These are phyloP conservation scores for Luffia ferchaultella DNA, from an alignment of 2,888 invertebrate species.

Conservation along the genomic window DNA sequence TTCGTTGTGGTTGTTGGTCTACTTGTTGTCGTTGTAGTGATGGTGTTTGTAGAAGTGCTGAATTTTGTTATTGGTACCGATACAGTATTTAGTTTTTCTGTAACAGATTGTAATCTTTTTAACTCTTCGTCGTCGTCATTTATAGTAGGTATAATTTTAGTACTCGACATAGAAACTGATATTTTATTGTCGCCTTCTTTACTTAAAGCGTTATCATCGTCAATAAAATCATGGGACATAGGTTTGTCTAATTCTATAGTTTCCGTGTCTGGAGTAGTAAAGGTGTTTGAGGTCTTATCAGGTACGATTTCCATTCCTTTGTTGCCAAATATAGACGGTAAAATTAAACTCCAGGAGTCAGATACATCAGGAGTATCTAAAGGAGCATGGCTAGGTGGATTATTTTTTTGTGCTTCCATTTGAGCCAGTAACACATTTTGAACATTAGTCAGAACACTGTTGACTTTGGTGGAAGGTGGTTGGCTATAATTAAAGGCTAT, in stretches of 20 bases:
- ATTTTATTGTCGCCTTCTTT: conserved; percentile 37
- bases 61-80: conserved; percentile 2
- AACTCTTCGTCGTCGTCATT: conserved; percentile 11
- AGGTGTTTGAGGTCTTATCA: conserved; percentile 47
- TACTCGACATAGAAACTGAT: conserved; percentile 17
- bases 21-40: conserved; percentile 5
- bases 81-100: conserved; percentile 14
- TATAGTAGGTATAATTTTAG: conserved; percentile 18
- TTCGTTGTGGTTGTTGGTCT: not conserved
- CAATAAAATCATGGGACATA: conserved; percentile 16
- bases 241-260: conserved; percentile 35
- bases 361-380: conserved; percentile 78
- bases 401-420: conserved; percentile 70
- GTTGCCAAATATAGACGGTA: conserved; percentile 82
- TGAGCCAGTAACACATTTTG: conserved; percentile 85
- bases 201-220: conserved; percentile 29
- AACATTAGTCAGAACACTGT: conserved; percentile 83
- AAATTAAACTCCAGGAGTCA: conserved; percentile 81
- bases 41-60: not conserved
- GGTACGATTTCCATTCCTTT: conserved; percentile 69
- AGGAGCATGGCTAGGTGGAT: conserved; percentile 44
- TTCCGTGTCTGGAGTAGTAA: conserved; percentile 50
- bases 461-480: conserved; percentile 73
- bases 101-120: not conserved
- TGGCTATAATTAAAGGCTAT: conserved; percentile 55